Base-by-base conservation (phyloP, 53 echinoderm and acorn worm genomes). In the Hippasteria phrygiana region DNA sequence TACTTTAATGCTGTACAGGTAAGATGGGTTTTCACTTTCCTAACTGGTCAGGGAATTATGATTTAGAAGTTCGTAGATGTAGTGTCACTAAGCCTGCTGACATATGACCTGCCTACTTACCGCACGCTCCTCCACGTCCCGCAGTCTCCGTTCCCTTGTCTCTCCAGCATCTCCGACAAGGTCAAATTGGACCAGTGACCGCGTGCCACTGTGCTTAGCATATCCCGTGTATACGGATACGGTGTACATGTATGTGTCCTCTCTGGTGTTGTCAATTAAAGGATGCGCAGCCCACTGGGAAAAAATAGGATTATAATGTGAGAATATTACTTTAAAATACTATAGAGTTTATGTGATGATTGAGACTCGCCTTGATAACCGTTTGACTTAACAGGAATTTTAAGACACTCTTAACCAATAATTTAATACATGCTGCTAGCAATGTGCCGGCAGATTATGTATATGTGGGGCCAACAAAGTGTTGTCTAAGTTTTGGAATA, bases 271-370 rank as follows among this genome's bases (percentile, higher is more conserved):
- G 62, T 93, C 93, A 16, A 59, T 65, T 27, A 93, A 13, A 20
- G 93, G 93, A 45, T 75, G 84, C 0, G 86, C 93, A 34, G 85
- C 93, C 92, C 93, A 93, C 93, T 93, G 75, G 10, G 89, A 88
- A 50, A 46, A 22, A 70, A 17, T 2, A 43, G 18, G 16, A 54
- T 27, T 29, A 59, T 18, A 59, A 4, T 13, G 65, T 32, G 10
- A 65, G 31, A 10, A 29, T 6, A 65, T 11, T 4, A 65, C 65
- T 24, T 18, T 18, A 24, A 59, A 48, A 10, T 48, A 66, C 50
- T 78, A 18, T 78, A n/a, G n/a, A n/a, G n/a, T n/a, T n/a, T n/a
- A n/a, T n/a, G n/a, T n/a, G n/a, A n/a, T n/a, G n/a, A n/a, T n/a
- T n/a, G n/a, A n/a, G n/a, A 11, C 46, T 45, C 6, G 46, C 46